A percentile compares a stretch with the other conserved stretches of the same genome.
phyloP scores from a whole-genome alignment of 2,888 invertebrate species.

The Stegophylla sp. region DNA sequence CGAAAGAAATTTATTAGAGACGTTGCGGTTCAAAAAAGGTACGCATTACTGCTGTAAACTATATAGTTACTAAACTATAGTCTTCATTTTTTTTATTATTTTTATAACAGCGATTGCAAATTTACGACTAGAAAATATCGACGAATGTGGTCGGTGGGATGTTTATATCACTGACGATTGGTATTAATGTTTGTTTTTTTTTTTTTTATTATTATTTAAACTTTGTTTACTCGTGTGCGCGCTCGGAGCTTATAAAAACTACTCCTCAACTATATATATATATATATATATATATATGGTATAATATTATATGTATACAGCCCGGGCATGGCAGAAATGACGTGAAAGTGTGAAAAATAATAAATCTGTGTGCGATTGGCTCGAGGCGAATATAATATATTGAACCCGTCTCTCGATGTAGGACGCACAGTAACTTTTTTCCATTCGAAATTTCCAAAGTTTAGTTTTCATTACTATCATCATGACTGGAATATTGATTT shows the following conservation, averaged over 20 bases:
- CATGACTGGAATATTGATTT: slow-evolving; percentile 40
- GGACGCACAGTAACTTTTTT: slow-evolving; percentile 7
- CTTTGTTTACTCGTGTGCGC: slow-evolving; percentile 1
- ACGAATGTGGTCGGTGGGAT: background rate
- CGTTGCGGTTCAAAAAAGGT: no score
- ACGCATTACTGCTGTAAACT: no score
- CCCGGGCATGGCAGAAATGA: background rate
- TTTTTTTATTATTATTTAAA: slow-evolving; percentile 19
- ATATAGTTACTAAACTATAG: no score
- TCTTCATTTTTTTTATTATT: no score
- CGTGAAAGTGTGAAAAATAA: slow-evolving; percentile 28
- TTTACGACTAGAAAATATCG: background rate
- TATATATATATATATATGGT: background rate
- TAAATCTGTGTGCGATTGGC: slow-evolving; percentile 24
- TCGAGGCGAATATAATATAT: slow-evolving; percentile 6
- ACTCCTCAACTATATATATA: background rate
- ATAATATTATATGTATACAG: no score
- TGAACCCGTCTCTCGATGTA: background rate
- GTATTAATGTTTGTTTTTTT: background rate
- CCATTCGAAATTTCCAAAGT: background rate
- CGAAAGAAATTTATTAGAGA: no score
- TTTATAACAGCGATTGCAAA: background rate
- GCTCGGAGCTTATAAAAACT: background rate
- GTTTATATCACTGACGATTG: slow-evolving; percentile 6
- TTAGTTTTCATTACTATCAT: background rate